Percentiles rank a stretch among this genome's conserved stretches.
These are phyloP conservation scores for Chloromyia formosa DNA, from an alignment of 2,888 invertebrate species.

Conservation along the genomic window DNA sequence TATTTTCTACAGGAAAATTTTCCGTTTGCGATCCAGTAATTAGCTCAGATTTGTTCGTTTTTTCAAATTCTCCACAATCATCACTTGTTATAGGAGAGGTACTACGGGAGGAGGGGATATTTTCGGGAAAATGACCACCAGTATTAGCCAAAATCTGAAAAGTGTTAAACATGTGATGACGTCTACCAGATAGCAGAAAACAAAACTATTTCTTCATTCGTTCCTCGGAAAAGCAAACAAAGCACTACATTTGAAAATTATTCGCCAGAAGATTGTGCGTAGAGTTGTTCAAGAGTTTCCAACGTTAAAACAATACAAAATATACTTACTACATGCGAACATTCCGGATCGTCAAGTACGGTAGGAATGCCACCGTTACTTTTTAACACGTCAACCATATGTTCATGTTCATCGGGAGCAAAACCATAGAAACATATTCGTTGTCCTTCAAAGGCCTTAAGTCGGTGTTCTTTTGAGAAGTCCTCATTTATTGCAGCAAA, in stretches of 20 bases:
- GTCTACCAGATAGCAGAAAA: constrained; percentile 44
- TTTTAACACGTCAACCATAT: constrained; percentile 89
- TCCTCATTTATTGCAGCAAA: constrained; percentile 77
- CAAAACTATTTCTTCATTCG: constrained; percentile 32
- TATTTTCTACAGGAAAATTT: constrained; percentile 44
- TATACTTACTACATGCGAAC: constrained; percentile 89
- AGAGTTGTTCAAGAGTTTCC: no score
- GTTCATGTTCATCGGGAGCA: constrained; percentile 86
- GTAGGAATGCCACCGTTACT: constrained; percentile 86
- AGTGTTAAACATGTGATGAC: constrained; percentile 49
- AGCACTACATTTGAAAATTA: no score
- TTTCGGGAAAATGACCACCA: constrained; percentile 62
- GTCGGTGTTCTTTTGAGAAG: constrained; percentile 75
- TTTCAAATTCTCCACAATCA: background rate
- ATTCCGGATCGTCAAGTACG: constrained; percentile 80
- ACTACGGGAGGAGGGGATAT: constrained; percentile 53
- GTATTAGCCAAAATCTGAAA: constrained; percentile 64
- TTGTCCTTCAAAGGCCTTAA: constrained; percentile 89
- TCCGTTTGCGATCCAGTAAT: constrained; percentile 51
- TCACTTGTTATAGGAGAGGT: constrained; percentile 43
- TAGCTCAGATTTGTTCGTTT: background rate
- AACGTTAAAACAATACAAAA: background rate
- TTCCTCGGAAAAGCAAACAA: no score
- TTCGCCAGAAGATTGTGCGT: no score
- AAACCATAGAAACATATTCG: constrained; percentile 91